Evolutionary conservation across 1,140 invertebrate genomes (phyloP).

Genomic region (Pogonus chalceus): DNA sequence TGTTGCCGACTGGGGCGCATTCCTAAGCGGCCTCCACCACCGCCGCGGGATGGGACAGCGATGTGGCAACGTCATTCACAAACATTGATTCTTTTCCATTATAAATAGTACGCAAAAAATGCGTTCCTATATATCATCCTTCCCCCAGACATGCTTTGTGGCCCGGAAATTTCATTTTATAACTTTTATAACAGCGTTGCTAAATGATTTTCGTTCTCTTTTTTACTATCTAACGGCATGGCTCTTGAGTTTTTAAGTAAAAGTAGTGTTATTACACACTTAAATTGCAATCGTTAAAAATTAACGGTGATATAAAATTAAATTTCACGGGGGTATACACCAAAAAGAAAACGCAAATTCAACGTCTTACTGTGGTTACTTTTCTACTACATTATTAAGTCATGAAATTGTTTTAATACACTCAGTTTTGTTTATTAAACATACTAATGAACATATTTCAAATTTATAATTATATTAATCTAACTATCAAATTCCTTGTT

Average conservation of each 20-base stretch:
- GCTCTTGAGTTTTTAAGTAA: not conserved
- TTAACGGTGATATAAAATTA: not conserved
- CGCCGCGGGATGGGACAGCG: not conserved
- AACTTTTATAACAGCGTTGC: slow-evolving; percentile 32
- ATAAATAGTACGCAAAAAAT: slow-evolving; percentile 35
- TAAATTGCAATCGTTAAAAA: not conserved
- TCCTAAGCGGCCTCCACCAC: not conserved
- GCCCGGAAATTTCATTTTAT: slow-evolving; percentile 36
- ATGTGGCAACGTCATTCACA: slow-evolving; percentile 26
- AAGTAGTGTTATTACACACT: not conserved
- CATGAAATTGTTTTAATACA: too few relatives aligned
- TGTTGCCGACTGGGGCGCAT: slow-evolving; percentile 2
- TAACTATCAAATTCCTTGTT: too few relatives aligned
- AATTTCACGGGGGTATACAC: not conserved
- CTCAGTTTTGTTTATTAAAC: too few relatives aligned
- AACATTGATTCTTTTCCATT: slow-evolving; percentile 35
- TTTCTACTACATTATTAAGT: too few relatives aligned
- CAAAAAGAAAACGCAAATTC: not conserved
- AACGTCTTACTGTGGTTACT: too few relatives aligned
- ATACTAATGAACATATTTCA: too few relatives aligned
- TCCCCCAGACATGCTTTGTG: slow-evolving; percentile 31
- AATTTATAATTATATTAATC: too few relatives aligned
- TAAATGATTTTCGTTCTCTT: slow-evolving; percentile 27
- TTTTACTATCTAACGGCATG: not conserved
- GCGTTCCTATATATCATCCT: slow-evolving; percentile 33